Base-by-base conservation (phyloP, 2,888 invertebrate species). In the Rhaphigaster nebulosa region DNA sequence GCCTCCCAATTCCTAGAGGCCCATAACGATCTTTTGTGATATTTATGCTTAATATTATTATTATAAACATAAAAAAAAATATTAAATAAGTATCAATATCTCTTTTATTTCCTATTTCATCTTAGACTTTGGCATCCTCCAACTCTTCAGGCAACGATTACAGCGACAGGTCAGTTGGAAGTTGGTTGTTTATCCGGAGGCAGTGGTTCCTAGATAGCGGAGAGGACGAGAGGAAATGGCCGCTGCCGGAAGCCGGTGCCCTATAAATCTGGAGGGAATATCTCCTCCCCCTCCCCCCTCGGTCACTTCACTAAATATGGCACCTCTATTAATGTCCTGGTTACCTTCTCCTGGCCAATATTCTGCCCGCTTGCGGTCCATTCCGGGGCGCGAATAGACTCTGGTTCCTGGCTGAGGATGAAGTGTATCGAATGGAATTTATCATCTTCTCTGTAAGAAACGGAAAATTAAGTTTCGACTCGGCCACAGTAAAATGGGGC, bases 181-280 rank as follows among this genome's bases (percentile, higher is more conserved):
- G 34, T 23, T 18, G 70, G 23, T 6, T 38, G 34, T 76, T 76
- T 38, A 76, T 76, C 38, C 70, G 70, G 38, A n/a, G 29, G 65
- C 65, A 65, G 65, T 65, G 65, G 29, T 65, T 65, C 65, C 34
- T 38, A 76, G 70, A 76, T 76, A 76, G 70, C 70, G 38, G 29
- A 34, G 60, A n/a, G 29, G 65, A 65, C 29, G 65, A 29, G 29
- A 65, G 70, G 70, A 76, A 76, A 76, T 76, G 70, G 38, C 34
- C 70, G 34, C 18, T 38, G 34, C 70, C 70, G 70, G 70, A 76
- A 76, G 15, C 38, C 38, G 5, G 8, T 38, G 34, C 70, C 34
- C 15, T 18, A 76, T 76, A 76, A 76, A 76, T 76, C 70, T 76
- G 34, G 70, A 34, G 38, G 70, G 34, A 76, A 76, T 38, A 76